Evolutionary conservation across 2,797 vertebrate genomes (phyloP).

Genomic region (Podargus strigoides): DNA sequence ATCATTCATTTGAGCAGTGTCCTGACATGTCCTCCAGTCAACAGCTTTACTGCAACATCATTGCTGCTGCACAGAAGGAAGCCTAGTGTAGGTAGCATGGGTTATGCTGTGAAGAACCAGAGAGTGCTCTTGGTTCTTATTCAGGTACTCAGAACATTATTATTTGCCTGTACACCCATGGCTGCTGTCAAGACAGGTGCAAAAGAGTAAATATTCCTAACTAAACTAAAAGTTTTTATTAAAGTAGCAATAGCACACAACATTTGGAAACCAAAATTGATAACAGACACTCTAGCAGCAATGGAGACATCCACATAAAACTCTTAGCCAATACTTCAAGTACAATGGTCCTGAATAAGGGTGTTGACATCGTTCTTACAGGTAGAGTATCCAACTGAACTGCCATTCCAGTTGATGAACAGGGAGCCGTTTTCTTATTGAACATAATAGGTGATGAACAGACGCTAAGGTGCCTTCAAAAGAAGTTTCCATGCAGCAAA

Average conservation of each 20-base stretch:
- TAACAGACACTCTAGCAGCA: neutral
- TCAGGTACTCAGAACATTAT: neutral
- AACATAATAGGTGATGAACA: neutral
- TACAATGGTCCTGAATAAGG: neutral
- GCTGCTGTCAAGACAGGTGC: neutral
- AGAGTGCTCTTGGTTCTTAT: neutral
- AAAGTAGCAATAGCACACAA: neutral
- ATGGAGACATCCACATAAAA: neutral
- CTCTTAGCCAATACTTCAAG: neutral
- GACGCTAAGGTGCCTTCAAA: neutral
- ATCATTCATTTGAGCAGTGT: neutral
- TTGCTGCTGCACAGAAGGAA: neutral
- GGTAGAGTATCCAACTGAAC: neutral
- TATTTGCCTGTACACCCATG: neutral
- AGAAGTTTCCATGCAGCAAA: neutral
- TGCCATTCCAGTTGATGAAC: neutral
- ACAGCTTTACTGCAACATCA: neutral
- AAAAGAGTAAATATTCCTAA: neutral
- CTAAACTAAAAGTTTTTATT: neutral
- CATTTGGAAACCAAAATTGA: neutral
- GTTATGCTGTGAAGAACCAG: neutral
- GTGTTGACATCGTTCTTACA: neutral
- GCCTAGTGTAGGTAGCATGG: neutral
- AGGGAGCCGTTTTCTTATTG: neutral
- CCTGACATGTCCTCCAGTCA: neutral